Evolutionary conservation across 2,113 vertebrate genomes (phyloP).

Genomic region (Cardinalis cardinalis): DNA sequence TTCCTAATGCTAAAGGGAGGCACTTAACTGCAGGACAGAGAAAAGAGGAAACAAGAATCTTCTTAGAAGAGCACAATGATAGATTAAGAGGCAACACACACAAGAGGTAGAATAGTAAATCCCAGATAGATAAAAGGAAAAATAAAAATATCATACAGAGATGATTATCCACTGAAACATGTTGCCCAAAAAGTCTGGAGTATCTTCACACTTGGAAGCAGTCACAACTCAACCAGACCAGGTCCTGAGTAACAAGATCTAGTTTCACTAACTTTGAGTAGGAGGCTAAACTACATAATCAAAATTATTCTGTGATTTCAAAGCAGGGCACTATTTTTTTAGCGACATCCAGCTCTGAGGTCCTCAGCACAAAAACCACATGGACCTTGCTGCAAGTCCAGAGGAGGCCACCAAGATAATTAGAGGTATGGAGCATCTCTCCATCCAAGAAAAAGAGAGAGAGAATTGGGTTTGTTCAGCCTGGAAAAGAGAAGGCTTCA

Average conservation of each 20-base stretch:
- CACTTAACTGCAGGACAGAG: background rate
- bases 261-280: background rate
- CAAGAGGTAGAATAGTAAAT: background rate
- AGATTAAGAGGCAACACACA: background rate
- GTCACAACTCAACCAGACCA: background rate
- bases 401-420: background rate
- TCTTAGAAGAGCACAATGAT: background rate
- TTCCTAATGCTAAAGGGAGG: background rate
- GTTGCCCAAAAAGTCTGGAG: rapidly evolving
- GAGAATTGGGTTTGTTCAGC: background rate
- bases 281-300: background rate
- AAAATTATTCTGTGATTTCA: background rate
- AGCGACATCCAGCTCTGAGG: background rate
- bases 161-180: background rate
- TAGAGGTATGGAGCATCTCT: background rate
- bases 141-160: background rate
- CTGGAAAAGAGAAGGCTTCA: background rate
- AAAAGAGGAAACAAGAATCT: background rate
- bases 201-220: background rate
- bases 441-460: background rate
- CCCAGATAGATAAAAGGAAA: background rate
- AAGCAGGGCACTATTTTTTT: background rate
- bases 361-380: background rate
- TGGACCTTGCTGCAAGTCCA: background rate
- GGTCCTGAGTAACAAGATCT: background rate